phyloP scores from a whole-genome alignment of 1,140 invertebrate genomes.

The Pogonognathellus flavescens region DNA sequence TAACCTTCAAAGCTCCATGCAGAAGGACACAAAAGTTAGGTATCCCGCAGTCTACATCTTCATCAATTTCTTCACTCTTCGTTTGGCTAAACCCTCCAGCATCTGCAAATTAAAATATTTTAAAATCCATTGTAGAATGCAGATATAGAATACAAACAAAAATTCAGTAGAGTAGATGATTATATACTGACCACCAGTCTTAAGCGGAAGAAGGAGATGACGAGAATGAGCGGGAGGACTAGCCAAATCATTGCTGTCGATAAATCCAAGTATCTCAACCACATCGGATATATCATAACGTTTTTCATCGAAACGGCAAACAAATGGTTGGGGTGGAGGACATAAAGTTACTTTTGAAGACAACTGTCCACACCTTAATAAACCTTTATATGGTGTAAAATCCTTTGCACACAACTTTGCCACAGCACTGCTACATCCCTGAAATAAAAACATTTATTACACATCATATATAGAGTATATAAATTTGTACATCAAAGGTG shows the following conservation, averaged over 20 bases:
- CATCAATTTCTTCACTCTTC: constrained; percentile 72
- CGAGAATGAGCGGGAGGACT: constrained; percentile 80
- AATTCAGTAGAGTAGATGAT: too few species aligned
- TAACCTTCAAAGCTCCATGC: constrained; percentile 92
- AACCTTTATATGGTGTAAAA: constrained; percentile 81
- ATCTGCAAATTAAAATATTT: constrained; percentile 24
- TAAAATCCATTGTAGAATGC: too few species aligned
- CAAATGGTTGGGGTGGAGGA: constrained; percentile 77
- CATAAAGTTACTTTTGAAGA: constrained; percentile 81
- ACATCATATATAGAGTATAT: too few species aligned
- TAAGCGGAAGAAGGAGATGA: constrained; percentile 83
- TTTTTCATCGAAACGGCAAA: constrained; percentile 57
- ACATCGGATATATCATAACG: constrained; percentile 74
- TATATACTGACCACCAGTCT: constrained; percentile 30
- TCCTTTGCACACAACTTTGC: constrained; percentile 82
- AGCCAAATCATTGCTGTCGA: constrained; percentile 86
- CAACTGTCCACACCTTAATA: constrained; percentile 82
- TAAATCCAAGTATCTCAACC: constrained; percentile 85
- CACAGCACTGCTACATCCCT: constrained; percentile 78
- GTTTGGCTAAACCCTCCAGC: constrained; percentile 32
- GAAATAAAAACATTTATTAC: not conserved
- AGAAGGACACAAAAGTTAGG: constrained; percentile 94
- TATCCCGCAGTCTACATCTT: constrained; percentile 83
- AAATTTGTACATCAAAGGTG: too few species aligned
- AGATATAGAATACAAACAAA: too few species aligned